Evolutionary conservation across 2,888 invertebrate species (phyloP), one percentile per base, ranked within the genome.

Genomic region (Sarcophaga carnaria): DNA sequence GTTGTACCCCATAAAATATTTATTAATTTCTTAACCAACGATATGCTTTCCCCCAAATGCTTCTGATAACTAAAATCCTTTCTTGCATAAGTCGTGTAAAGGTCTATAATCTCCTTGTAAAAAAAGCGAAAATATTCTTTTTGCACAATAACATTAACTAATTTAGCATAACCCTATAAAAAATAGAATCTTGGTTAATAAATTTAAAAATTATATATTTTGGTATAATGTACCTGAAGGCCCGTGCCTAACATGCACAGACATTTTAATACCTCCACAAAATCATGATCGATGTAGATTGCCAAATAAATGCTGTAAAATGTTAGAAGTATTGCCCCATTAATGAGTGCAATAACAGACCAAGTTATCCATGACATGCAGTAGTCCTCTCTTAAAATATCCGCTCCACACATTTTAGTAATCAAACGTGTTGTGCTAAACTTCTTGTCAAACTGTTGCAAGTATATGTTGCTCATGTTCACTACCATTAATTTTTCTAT

Each of bases 291-390:
- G 1, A 64, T 2, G 20, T 12, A 25, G 3, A 67, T 10, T 14
- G 45, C 27, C 22, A 72, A 12, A 17, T 82, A 72, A 14, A 71
- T 77, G 20, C 76, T 66, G 27, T 82, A 77, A 22, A 83, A 37
- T 5, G 72, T 60, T 17, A 83, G 63, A 17, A 8, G 11, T n/a
- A 83, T 27, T 12, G 66, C 49, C 12, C 12, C 6, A 67, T 83
- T 78, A 37, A 78, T 17, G 8, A 78, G 17, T 5, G 4, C 20
- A 54, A 80, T 22, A 20, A 80, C 2, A 14, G 14, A 54, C 71
- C 79, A 71, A 11, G 83, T 83, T 22, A 37, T n/a, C 62, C 72
- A 78, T 6, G 12, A 49, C 62, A 78, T 77, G 0, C 27, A 22
- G 49, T 72, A 83, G n/a, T 72, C 37, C 4, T 67, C 62, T 0